A percentile compares a stretch with the other conserved stretches of the same genome.
These are phyloP conservation scores for Odontothrips loti DNA, from an alignment of 2,888 invertebrate genomes.

Conservation along the genomic window DNA sequence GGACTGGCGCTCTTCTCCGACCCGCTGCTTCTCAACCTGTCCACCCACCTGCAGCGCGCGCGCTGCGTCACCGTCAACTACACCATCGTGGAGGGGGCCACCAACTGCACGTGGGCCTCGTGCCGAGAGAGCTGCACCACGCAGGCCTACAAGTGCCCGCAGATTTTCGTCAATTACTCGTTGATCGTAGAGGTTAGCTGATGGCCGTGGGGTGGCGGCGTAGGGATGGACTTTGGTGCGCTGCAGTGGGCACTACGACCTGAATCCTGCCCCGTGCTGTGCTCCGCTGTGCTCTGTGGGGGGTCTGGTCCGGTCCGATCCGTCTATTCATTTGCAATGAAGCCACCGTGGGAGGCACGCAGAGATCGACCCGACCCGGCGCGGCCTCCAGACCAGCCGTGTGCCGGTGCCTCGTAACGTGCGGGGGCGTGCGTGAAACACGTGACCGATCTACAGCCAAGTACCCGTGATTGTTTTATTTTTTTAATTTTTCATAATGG, in stretches of 20 bases:
- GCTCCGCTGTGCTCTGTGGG: background rate
- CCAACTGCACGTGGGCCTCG: slow-evolving; percentile 44
- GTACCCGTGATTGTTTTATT: too few species aligned
- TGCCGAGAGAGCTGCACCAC: slow-evolving; percentile 44
- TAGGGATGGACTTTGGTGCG: too few species aligned
- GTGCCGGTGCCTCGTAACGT: too few species aligned
- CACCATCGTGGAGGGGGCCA: slow-evolving; percentile 38
- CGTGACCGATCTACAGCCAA: too few species aligned
- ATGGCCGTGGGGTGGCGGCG: too few species aligned
- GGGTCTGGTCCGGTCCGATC: background rate
- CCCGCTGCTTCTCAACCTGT: slow-evolving; percentile 41
- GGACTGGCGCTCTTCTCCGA: slow-evolving; percentile 40
- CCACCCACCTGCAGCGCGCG: slow-evolving; percentile 36
- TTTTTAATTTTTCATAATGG: too few species aligned
- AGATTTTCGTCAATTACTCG: slow-evolving; percentile 40
- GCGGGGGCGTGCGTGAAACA: too few species aligned
- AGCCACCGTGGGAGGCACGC: slow-evolving; percentile 16
- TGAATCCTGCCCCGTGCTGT: too few species aligned
- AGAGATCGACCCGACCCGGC: slow-evolving; percentile 9
- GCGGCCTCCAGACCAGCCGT: background rate
- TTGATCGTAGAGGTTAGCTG: slow-evolving; percentile 28
- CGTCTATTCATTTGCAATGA: slow-evolving; percentile 9
- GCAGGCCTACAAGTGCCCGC: slow-evolving; percentile 41
- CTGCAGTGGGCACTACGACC: too few species aligned
- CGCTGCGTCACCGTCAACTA: slow-evolving; percentile 35